phyloP scores from a whole-genome alignment of 2,113 vertebrate genomes.

The Clinocottus analis region DNA sequence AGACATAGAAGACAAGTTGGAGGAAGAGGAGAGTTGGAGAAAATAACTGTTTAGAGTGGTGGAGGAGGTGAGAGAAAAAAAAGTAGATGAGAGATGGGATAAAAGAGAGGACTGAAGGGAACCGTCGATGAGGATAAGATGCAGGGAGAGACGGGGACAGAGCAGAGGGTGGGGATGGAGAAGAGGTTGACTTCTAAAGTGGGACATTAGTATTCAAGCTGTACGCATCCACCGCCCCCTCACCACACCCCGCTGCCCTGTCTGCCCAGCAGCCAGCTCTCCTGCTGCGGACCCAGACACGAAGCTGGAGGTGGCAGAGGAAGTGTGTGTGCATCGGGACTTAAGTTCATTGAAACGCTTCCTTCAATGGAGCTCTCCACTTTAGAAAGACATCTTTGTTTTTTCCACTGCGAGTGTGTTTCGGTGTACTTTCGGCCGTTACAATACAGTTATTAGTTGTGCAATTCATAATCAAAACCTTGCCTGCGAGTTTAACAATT shows the following conservation, averaged over 20 bases:
- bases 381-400: conserved; percentile 43
- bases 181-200: conserved; percentile 86
- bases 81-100: conserved; percentile 18
- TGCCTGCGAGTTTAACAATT: conserved; percentile 15
- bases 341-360: conserved; percentile 45
- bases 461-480: conserved; percentile 23
- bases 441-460: conserved; percentile 17
- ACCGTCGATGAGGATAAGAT: conserved; percentile 33
- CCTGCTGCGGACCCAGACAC: conserved; percentile 53
- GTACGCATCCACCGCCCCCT: conserved; percentile 45
- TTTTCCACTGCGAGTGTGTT: conserved; percentile 35
- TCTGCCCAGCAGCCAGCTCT: conserved; percentile 66
- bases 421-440: conserved; percentile 24
- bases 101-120: conserved; percentile 43
- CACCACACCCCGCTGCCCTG: conserved; percentile 65
- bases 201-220: conserved; percentile 92
- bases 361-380: conserved; percentile 53
- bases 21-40: conserved; percentile 24
- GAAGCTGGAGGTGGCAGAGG: conserved; percentile 50
- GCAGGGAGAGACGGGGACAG: conserved; percentile 49
- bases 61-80: conserved; percentile 31
- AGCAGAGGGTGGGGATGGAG: conserved; percentile 75
- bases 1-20: conserved; percentile 37
- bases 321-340: conserved; percentile 16
- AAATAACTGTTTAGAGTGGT: conserved; percentile 31